phyloP scores from a whole-genome alignment of 2,113 vertebrate genomes.

The Platysteira castanea region DNA sequence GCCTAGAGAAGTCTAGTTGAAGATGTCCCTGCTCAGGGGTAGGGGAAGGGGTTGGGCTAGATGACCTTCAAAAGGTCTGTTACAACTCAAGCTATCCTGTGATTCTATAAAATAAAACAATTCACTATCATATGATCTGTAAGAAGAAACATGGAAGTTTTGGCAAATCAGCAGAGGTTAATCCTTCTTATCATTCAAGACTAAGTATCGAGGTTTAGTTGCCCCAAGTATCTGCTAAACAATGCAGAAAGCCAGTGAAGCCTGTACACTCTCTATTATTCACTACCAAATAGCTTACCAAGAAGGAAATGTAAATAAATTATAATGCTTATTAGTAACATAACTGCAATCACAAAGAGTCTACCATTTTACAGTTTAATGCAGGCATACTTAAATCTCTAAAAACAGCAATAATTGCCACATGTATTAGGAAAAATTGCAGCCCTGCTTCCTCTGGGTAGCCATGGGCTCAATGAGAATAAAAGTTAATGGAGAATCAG shows the following conservation, averaged over 20 bases:
- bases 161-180: neutral
- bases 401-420: neutral
- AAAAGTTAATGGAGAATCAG: slow-evolving; percentile 25
- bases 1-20: neutral
- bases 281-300: neutral
- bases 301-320: neutral
- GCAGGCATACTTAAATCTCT: neutral
- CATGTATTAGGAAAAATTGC: neutral
- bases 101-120: neutral
- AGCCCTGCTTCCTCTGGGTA: neutral
- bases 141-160: neutral
- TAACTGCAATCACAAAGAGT: neutral
- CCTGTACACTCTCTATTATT: neutral
- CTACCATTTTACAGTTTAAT: neutral
- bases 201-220: neutral
- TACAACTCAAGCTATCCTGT: neutral
- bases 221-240: neutral
- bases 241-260: neutral
- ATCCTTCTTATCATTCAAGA: neutral
- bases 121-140: neutral
- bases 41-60: neutral
- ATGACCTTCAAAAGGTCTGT: neutral
- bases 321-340: neutral
- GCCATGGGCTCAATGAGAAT: neutral
- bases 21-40: neutral